Conservation (phyloP, 1,140 invertebrate species). For the Nixonia krombeini region DNA sequence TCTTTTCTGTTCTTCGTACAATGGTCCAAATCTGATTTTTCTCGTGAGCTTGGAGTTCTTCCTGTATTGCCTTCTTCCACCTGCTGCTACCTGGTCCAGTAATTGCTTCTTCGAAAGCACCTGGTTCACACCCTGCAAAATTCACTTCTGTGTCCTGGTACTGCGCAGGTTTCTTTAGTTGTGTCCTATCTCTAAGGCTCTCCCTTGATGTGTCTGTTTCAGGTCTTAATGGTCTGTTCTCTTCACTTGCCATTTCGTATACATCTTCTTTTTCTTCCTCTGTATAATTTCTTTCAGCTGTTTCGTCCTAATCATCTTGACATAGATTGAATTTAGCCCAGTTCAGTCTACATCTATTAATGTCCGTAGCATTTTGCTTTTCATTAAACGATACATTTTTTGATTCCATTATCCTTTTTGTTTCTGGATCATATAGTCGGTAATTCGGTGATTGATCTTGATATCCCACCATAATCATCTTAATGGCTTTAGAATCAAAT, state of each 20-base stretch:
- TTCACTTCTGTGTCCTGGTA: constrained; percentile 1
- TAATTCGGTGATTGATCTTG: constrained; percentile 48
- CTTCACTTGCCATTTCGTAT: too few relatives aligned
- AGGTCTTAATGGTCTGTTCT: too few relatives aligned
- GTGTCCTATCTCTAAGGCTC: too few relatives aligned
- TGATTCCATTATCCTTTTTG: constrained; percentile 21
- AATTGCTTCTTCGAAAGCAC: constrained; percentile 33
- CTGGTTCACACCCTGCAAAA: constrained; percentile 8
- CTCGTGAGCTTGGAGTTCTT: constrained; percentile 42
- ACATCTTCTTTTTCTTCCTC: too few relatives aligned
- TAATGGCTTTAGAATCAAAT: constrained; percentile 48
- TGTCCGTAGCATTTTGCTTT: too few relatives aligned
- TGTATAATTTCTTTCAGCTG: too few relatives aligned
- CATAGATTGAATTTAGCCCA: too few relatives aligned
- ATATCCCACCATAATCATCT: constrained; percentile 38
- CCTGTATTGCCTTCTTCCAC: constrained; percentile 44
- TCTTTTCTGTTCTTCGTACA: constrained; percentile 43
- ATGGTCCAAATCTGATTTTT: constrained; percentile 44
- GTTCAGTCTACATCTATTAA: too few relatives aligned
- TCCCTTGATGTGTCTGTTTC: not conserved
- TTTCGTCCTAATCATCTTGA: too few relatives aligned
- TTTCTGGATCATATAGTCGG: constrained; percentile 42
- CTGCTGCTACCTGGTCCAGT: constrained; percentile 18
- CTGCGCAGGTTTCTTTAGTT: constrained; percentile 4
- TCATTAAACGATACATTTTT: constrained; percentile 50